Base-by-base conservation (phyloP, 2,113 vertebrate species). In the Plotosus lineatus region DNA sequence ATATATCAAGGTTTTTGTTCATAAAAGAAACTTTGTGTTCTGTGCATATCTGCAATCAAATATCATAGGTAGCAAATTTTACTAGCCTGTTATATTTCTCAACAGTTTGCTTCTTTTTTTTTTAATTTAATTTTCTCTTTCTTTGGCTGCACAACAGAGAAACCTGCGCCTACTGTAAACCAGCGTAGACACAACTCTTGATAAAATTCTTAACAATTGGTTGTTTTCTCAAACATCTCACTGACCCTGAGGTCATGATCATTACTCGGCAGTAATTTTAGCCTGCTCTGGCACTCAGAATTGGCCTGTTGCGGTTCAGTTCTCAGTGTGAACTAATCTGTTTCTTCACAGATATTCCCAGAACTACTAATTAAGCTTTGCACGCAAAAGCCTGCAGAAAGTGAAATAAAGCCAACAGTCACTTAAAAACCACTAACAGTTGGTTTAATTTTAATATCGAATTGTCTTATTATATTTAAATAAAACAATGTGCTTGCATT, bases 291-390 rank as follows among this genome's bases (percentile, higher is more conserved):
- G 44, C 23, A 42, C 56, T 63, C 26, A 33, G 26, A 36, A 77
- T 12, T 19, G 19, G 40, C 56, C 6, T 8, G 10, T 17, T 31
- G 26, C 38, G 48, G 48, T 75, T 81, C 36, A 55, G 9, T n/a
- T 68, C 48, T 75, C 42, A 5, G 75, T 48, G 75, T 75, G 72
- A 68, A 66, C 48, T 81, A 75, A 50, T 75, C 4, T 60, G 66
- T 42, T 68, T 78, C 82, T 81, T 74, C 78, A 72, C 50, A 73
- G 36, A 86, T 78, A 81, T 83, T 86, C 60, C 82, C 77, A 75
- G 44, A 44, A 55, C 74, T 75, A 55, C 69, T 86, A 71, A 81
- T 86, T 86, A 78, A 42, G 71, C 71, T 81, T 85, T 75, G 85
- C 82, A 83, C 85, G 82, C 82, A 75, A 78, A 50, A 53, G 61